Percentiles rank a stretch among this genome's conserved stretches.
Evolutionary conservation across 2,113 vertebrate genomes (phyloP).

Genomic region (Sphaerodactylus townsendi): DNA sequence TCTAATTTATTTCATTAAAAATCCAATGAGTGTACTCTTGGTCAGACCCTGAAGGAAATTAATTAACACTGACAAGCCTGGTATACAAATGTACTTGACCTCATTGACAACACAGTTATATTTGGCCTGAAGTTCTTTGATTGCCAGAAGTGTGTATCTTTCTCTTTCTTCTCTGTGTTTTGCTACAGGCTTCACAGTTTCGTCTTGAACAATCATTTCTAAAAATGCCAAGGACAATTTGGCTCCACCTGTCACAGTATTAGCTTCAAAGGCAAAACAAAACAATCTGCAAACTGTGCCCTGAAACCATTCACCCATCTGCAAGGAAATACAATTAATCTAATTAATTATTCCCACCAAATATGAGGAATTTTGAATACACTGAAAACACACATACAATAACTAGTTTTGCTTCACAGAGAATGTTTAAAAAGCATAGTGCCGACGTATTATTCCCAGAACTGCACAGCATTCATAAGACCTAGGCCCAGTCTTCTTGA

Average conservation of each 20-base stretch:
- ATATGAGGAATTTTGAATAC: conserved; percentile 18
- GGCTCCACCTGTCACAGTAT: not conserved
- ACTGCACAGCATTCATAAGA: conserved; percentile 11
- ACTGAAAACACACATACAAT: not conserved
- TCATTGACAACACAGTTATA: conserved; percentile 14
- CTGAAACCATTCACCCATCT: conserved; percentile 31
- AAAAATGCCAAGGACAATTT: conserved; percentile 20
- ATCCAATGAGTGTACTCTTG: not conserved
- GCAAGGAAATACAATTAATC: conserved; percentile 30
- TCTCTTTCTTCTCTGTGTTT: not conserved
- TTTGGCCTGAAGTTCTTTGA: conserved; percentile 16
- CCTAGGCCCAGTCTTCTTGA: not conserved
- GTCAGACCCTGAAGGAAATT: not conserved
- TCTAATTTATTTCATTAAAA: conserved; percentile 6
- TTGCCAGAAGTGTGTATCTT: conserved; percentile 25
- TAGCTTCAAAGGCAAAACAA: conserved; percentile 13
- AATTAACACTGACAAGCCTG: not conserved
- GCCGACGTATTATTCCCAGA: not conserved
- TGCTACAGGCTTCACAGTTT: not conserved
- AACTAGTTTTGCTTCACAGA: conserved; percentile 34
- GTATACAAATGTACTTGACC: not conserved
- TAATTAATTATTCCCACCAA: conserved; percentile 47
- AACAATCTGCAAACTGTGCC: conserved; percentile 10
- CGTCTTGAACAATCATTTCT: not conserved
- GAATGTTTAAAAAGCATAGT: not conserved